Evolutionary conservation across 2,797 vertebrate species (phyloP), one percentile per base, ranked within the genome.

Genomic region (Lepidocolaptes lacrymiger): DNA sequence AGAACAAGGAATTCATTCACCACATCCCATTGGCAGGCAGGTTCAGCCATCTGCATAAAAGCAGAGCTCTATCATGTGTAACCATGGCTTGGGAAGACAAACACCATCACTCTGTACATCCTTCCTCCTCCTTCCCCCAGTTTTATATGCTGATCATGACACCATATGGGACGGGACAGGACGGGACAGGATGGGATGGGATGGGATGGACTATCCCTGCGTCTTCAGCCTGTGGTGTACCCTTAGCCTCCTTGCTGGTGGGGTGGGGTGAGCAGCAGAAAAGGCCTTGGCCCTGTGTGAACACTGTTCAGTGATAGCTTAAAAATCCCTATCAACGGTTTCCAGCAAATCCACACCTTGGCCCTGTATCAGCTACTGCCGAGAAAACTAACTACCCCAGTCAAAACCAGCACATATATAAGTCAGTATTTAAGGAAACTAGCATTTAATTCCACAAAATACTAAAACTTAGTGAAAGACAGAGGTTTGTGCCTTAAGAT

Each of bases 21-120:
- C 9, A 9, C 39, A 52, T 81, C 39, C 37, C 39, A 64, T 6
- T 0, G 0, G 58, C 14, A 18, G 39, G 51, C 44, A 81, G 44
- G 19, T 63, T 39, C 44, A 48, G 34, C 56, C 30, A 52, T 13
- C 19, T 32, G 16, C 39, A 66, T 54, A 39, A 72, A 59, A 59
- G 52, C 52, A 48, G 64, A 15, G 20, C 32, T 54, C 34, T 24
- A 16, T 9, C 51, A 36, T 41, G 24, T 9, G 2, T 48, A 44
- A 54, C 15, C 16, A 30, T 46, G 46, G 23, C 27, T 71, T 10
- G 39, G 22, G 52, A 71, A 63, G 71, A 43, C 17, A 54, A 48
- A 48, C 12, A 26, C 16, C 10, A 54, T 28, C 11, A 18, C 39
- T n/a, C 5, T 0, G 0, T 36, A 43, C 17, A 20, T 14, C 27